These are phyloP conservation scores for Stercorarius parasiticus DNA, from an alignment of 2,113 vertebrate genomes.

Conservation along the genomic window DNA sequence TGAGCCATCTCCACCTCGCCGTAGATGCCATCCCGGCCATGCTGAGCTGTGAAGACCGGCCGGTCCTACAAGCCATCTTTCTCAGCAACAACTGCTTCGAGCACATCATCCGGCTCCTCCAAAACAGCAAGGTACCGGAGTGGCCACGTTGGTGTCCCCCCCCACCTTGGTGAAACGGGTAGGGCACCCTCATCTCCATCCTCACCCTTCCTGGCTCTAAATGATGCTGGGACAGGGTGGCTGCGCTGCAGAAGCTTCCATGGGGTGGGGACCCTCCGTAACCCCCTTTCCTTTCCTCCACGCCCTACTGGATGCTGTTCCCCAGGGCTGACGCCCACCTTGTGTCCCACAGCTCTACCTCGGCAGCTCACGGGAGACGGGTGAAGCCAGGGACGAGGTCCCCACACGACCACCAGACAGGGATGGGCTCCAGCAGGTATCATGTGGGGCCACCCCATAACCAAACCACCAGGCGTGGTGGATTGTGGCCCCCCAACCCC, in stretches of 20 bases:
- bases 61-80: slow-evolving; percentile 91
- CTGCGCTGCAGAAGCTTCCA: background rate
- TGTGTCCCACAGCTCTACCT: slow-evolving; percentile 87
- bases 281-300: background rate
- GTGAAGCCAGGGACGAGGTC: slow-evolving; percentile 78
- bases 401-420: background rate
- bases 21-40: slow-evolving; percentile 91
- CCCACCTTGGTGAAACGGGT: background rate
- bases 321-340: background rate
- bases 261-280: background rate
- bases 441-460: background rate
- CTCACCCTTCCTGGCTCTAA: background rate
- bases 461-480: accelerated
- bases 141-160: accelerated
- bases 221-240: accelerated
- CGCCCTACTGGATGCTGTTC: background rate
- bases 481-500: background rate
- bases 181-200: background rate
- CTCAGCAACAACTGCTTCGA: slow-evolving; percentile 99
- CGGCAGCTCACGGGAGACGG: slow-evolving; percentile 75
- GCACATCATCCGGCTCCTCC: slow-evolving; percentile 93
- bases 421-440: slow-evolving; percentile 20
- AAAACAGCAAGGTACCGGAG: slow-evolving; percentile 91
- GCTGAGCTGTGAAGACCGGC: slow-evolving; percentile 89
- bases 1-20: background rate